Percentiles rank a stretch among this genome's conserved stretches.
Evolutionary conservation across 2,888 invertebrate genomes (phyloP).

Genomic region (Mylabris sibirica): DNA sequence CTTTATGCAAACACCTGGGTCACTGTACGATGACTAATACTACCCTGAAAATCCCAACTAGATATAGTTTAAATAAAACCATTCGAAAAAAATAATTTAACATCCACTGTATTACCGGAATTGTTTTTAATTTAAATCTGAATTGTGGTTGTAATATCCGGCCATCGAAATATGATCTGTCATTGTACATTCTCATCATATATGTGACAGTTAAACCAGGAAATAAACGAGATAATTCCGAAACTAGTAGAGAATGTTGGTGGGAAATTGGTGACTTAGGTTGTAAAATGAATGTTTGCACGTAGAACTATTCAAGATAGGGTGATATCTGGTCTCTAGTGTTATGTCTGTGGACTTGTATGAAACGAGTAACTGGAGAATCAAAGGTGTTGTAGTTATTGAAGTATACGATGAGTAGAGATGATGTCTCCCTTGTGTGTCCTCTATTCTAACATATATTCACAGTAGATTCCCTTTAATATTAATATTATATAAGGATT

Average conservation of each 20-base stretch:
- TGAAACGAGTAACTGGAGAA: background rate
- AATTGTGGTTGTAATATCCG: background rate
- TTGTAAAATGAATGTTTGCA: slow-evolving; percentile 34
- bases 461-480: background rate
- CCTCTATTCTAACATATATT: background rate
- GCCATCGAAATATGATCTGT: background rate
- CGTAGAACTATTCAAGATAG: slow-evolving; percentile 27
- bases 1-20: slow-evolving; percentile 32
- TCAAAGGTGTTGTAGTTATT: background rate
- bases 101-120: background rate
- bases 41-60: background rate
- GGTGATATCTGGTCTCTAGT: slow-evolving; percentile 29
- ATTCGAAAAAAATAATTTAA: too few relatives aligned
- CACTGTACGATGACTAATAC: slow-evolving; percentile 26
- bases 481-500: background rate
- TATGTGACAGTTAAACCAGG: background rate
- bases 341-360: slow-evolving; percentile 21
- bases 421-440: slow-evolving; percentile 4
- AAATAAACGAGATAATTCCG: background rate
- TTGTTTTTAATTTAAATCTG: background rate
- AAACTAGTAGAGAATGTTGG: background rate
- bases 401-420: background rate
- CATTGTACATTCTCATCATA: background rate
- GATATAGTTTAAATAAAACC: background rate
- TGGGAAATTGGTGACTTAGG: background rate